Evolutionary conservation across 2,888 invertebrate species (phyloP).

Genomic region (Aspidiotus destructor): DNA sequence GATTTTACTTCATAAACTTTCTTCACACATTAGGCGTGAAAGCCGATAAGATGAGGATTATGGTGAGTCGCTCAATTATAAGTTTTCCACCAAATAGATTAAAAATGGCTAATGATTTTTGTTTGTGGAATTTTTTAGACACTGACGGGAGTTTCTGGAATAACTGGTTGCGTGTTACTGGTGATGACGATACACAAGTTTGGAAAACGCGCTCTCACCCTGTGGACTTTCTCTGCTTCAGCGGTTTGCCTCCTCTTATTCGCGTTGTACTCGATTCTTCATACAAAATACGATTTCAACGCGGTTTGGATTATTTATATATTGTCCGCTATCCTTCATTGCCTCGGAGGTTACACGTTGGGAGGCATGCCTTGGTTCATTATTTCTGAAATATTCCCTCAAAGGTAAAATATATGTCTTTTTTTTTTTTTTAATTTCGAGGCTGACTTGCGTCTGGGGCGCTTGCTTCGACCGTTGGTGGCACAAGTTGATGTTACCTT

Average conservation of each 20-base stretch:
- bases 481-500: too few relatives aligned
- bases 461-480: too few relatives aligned
- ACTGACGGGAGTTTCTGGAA: conserved; percentile 4
- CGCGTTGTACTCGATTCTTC: not conserved
- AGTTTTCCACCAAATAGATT: not conserved
- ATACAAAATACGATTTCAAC: conserved; percentile 9
- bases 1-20: conserved; percentile 14
- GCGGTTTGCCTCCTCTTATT: conserved; percentile 9
- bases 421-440: too few relatives aligned
- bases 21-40: not conserved
- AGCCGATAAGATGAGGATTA: conserved; percentile 18
- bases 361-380: conserved; percentile 24
- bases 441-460: too few relatives aligned
- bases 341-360: conserved; percentile 10
- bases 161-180: not conserved
- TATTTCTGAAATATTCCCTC: conserved; percentile 14
- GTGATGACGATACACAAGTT: conserved; percentile 11
- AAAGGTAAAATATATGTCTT: not conserved
- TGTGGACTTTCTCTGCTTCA: conserved; percentile 19
- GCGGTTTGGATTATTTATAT: conserved; percentile 15
- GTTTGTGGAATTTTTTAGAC: not conserved
- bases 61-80: conserved; percentile 6
- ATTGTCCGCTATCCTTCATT: conserved; percentile 2
- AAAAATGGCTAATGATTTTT: not conserved
- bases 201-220: conserved; percentile 15